Evolutionary conservation across 2,113 vertebrate genomes (phyloP).

Genomic region (Actenoides hombroni): DNA sequence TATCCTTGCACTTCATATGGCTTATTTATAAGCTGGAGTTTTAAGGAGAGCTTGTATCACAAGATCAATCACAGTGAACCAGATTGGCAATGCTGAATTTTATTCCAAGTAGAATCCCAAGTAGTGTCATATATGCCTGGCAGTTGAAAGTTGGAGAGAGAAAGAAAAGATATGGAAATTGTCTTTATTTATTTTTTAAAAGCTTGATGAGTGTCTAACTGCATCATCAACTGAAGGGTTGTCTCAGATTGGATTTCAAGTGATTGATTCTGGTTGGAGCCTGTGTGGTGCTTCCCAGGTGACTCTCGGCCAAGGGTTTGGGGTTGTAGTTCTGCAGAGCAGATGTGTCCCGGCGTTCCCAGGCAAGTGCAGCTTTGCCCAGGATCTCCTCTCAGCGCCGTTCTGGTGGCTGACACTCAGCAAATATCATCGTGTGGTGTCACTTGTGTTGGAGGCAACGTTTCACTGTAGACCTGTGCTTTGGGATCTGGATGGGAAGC

Average conservation of each 20-base stretch:
- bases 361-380: background rate
- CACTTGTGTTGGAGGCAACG: background rate
- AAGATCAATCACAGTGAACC: background rate
- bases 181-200: background rate
- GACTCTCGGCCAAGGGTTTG: background rate
- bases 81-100: background rate
- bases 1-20: background rate
- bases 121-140: background rate
- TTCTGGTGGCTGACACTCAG: background rate
- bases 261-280: background rate
- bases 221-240: background rate
- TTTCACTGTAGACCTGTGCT: background rate
- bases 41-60: background rate
- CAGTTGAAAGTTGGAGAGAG: background rate
- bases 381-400: accelerated
- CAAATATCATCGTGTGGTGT: accelerated
- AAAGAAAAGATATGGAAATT: background rate
- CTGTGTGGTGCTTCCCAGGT: background rate
- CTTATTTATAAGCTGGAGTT: background rate
- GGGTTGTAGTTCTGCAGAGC: background rate
- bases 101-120: background rate
- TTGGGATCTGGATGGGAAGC: background rate
- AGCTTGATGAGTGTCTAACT: background rate
- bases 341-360: background rate
- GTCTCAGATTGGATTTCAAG: background rate